phyloP scores from a whole-genome alignment of 2,797 vertebrate species.

The Centroberyx gerrardi region DNA sequence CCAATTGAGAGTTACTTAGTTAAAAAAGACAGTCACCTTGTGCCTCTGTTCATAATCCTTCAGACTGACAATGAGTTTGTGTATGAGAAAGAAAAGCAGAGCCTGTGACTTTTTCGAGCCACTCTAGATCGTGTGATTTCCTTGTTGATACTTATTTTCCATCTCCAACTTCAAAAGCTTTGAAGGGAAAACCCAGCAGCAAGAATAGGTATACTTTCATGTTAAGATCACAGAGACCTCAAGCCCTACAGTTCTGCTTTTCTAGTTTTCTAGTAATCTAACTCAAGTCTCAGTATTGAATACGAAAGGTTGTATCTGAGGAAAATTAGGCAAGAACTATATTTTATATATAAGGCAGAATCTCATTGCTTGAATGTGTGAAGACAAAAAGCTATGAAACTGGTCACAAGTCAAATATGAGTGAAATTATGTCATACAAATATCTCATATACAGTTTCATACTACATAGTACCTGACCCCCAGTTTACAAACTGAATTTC shows the following conservation, averaged over 20 bases:
- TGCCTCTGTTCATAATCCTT: conserved; percentile 27
- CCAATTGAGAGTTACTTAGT: conserved; percentile 1
- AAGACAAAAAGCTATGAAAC: background rate
- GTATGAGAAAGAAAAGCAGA: conserved; percentile 2
- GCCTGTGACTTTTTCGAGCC: conserved; percentile 16
- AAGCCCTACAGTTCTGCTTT: conserved; percentile 5
- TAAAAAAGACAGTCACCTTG: conserved; percentile 18
- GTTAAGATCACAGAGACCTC: conserved; percentile 51
- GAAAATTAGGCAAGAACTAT: too few species aligned
- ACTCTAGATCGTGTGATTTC: conserved; percentile 43
- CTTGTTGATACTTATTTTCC: conserved; percentile 62
- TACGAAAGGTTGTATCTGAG: too few species aligned
- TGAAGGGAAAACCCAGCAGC: conserved; percentile 71
- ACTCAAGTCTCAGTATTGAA: too few species aligned
- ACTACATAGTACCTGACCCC: background rate
- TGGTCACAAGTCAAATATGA: background rate
- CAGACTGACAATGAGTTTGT: background rate
- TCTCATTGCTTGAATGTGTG: background rate
- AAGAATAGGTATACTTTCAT: background rate
- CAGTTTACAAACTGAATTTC: background rate
- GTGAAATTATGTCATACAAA: background rate
- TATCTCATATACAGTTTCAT: background rate
- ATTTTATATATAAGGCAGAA: background rate
- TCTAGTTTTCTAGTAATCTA: conserved; percentile 4
- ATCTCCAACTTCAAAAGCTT: conserved; percentile 50